These are phyloP conservation scores for Protomyctophum bolini DNA, from an alignment of 2,113 vertebrate species.

Conservation along the genomic window DNA sequence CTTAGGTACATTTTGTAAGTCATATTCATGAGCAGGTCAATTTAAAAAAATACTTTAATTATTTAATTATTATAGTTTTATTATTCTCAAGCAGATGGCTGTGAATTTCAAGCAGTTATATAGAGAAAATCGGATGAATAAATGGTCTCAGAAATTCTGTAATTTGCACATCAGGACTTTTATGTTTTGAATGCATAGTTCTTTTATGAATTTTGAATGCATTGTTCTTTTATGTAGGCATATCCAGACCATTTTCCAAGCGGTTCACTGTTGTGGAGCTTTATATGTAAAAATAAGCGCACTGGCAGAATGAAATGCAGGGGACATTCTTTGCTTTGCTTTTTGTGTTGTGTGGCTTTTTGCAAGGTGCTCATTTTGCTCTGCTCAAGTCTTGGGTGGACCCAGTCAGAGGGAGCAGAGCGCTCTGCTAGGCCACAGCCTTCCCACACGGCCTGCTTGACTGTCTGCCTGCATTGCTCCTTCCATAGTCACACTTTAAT, in stretches of 20 bases:
- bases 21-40: neutral
- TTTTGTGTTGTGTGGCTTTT: slow-evolving; percentile 81
- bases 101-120: neutral
- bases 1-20: neutral
- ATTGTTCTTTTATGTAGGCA: slow-evolving; percentile 39
- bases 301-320: slow-evolving; percentile 60
- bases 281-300: slow-evolving; percentile 45
- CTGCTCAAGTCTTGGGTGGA: slow-evolving; percentile 67
- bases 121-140: neutral
- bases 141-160: slow-evolving; percentile 4
- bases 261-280: neutral
- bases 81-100: neutral
- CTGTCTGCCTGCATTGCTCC: slow-evolving; percentile 19
- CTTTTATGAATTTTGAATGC: too few species aligned
- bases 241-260: too few species aligned
- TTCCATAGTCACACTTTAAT: slow-evolving; percentile 21
- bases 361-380: slow-evolving; percentile 74
- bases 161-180: slow-evolving; percentile 17
- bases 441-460: slow-evolving; percentile 35
- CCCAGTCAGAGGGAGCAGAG: slow-evolving; percentile 51
- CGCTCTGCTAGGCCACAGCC: slow-evolving; percentile 41
- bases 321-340: slow-evolving; percentile 72
- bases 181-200: slow-evolving; percentile 10
- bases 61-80: too few species aligned
- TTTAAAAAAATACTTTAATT: too few species aligned